Evolutionary conservation across 2,113 vertebrate species (phyloP).

Genomic region (Sylvia atricapilla): DNA sequence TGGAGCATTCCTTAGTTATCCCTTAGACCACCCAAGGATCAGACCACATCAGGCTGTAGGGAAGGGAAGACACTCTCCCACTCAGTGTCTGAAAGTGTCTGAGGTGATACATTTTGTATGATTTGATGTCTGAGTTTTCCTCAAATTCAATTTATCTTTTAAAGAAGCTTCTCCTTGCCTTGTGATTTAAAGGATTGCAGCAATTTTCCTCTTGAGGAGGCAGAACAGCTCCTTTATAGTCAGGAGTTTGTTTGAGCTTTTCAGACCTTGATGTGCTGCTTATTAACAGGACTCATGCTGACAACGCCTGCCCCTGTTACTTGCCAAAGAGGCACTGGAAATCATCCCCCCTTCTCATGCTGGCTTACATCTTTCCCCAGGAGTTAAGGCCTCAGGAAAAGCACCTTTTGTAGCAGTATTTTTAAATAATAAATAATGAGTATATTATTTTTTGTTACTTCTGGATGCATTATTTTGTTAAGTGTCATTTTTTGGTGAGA

Average conservation of each 20-base stretch:
- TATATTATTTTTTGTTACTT: neutral
- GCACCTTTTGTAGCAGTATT: neutral
- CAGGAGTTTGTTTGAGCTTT: neutral
- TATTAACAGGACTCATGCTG: neutral
- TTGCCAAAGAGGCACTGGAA: neutral
- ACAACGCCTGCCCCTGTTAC: neutral
- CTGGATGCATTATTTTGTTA: neutral
- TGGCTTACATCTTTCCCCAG: neutral
- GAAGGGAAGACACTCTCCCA: neutral
- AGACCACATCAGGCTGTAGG: accelerated
- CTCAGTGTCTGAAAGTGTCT: neutral
- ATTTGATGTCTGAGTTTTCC: neutral
- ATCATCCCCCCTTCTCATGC: neutral
- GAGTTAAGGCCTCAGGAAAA: neutral
- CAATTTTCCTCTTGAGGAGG: neutral
- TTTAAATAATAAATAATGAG: constrained; percentile 6
- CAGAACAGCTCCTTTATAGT: neutral
- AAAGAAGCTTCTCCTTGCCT: neutral
- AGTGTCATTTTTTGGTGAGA: neutral
- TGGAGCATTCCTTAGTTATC: neutral
- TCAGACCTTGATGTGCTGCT: neutral
- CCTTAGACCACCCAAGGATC: neutral
- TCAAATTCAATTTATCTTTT: neutral
- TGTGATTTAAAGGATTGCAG: neutral
- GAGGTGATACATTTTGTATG: neutral